Percentiles rank a stretch among this genome's conserved stretches.
Evolutionary conservation across 2,888 invertebrate genomes (phyloP).

Genomic region (Tanypteryx hageni): DNA sequence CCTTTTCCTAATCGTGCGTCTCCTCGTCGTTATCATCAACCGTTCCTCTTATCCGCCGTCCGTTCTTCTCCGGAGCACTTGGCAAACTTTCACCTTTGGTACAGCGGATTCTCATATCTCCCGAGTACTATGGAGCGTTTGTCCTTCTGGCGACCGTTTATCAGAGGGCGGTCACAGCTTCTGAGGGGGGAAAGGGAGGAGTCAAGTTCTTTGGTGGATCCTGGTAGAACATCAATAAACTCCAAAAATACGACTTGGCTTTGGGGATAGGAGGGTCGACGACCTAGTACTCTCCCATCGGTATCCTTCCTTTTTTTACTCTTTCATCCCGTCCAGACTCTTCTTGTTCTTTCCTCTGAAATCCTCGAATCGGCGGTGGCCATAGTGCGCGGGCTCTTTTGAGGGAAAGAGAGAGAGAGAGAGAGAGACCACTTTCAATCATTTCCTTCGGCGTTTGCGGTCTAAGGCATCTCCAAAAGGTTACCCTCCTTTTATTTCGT

Average conservation of each 20-base stretch:
- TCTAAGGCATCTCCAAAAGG: neutral
- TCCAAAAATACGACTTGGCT: neutral
- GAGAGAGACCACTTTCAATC: neutral
- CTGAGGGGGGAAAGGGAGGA: neutral
- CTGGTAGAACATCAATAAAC: neutral
- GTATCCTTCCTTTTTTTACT: neutral
- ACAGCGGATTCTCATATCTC: neutral
- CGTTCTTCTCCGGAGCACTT: neutral
- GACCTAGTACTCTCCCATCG: constrained; percentile 34
- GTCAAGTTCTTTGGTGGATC: constrained; percentile 16
- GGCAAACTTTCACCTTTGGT: neutral
- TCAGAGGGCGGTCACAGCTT: no score
- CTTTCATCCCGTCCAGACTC: neutral
- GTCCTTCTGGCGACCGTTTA: neutral
- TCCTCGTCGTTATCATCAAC: no score
- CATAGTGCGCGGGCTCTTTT: neutral
- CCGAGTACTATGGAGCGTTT: neutral
- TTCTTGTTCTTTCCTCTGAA: neutral
- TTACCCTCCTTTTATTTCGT: neutral
- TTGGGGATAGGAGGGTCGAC: constrained; percentile 17
- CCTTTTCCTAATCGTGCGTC: no score
- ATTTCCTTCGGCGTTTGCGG: neutral
- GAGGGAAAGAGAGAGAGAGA: neutral
- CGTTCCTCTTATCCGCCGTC: neutral
- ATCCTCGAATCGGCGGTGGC: neutral